Conservation (phyloP, 2,797 vertebrate species). For the Lerista edwardsae region DNA sequence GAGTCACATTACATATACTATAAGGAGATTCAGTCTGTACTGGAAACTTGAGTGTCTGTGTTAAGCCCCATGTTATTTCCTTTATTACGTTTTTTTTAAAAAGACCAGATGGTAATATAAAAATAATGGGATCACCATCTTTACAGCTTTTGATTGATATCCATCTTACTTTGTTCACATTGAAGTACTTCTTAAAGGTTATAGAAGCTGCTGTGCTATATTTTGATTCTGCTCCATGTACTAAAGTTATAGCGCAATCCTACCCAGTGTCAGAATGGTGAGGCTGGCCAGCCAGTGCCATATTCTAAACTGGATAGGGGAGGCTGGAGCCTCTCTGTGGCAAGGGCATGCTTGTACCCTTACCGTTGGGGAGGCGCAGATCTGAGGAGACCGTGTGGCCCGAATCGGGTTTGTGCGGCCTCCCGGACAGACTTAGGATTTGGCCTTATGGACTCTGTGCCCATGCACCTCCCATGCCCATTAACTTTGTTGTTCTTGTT, state of each 20-base stretch:
- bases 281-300: too few species aligned
- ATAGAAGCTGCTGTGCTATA: not conserved
- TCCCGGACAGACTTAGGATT: too few species aligned
- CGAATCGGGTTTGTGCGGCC: too few species aligned
- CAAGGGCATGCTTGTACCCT: too few species aligned
- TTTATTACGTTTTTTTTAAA: not conserved
- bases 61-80: not conserved
- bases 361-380: too few species aligned
- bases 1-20: not conserved
- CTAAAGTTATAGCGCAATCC: not conserved
- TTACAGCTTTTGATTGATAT: not conserved
- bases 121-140: not conserved
- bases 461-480: too few species aligned
- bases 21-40: not conserved
- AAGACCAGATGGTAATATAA: not conserved
- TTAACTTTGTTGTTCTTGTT: too few species aligned
- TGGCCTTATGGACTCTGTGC: too few species aligned
- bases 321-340: too few species aligned
- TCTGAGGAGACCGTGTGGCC: too few species aligned
- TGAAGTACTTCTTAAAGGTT: not conserved
- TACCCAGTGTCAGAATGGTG: too few species aligned
- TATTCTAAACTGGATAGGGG: too few species aligned
- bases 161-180: not conserved
- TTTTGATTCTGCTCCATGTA: not conserved
- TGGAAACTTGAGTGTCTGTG: not conserved